Evolutionary conservation across 2,888 invertebrate species (phyloP).

Genomic region (Carabus problematicus): DNA sequence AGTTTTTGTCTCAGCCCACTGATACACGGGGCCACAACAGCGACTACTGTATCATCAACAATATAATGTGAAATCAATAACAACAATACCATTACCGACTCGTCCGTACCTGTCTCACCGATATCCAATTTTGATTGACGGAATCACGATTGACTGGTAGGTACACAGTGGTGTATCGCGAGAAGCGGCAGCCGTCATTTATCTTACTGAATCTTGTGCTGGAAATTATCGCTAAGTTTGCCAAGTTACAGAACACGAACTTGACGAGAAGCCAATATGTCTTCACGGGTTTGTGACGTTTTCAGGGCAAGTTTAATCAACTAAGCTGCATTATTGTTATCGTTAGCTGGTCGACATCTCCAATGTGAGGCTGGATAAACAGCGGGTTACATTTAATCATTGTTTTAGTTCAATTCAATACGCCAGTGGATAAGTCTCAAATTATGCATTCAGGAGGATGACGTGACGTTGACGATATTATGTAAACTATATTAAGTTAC

Average conservation of each 20-base stretch:
- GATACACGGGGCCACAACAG: not conserved
- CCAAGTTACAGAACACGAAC: not conserved
- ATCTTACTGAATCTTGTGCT: not conserved
- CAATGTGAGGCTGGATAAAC: no score
- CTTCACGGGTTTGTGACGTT: no score
- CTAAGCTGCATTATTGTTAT: no score
- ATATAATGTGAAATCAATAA: slow-evolving; percentile 7
- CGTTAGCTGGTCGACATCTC: no score
- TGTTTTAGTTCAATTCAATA: no score
- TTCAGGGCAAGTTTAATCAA: no score
- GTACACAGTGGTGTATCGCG: not conserved
- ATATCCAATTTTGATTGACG: not conserved
- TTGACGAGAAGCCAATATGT: not conserved
- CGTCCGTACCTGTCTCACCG: not conserved
- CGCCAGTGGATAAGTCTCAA: no score
- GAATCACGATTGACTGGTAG: not conserved
- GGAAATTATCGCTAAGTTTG: not conserved
- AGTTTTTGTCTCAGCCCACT: not conserved
- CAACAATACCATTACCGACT: not conserved
- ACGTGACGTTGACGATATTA: no score
- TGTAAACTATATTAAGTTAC: not conserved
- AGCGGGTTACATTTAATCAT: no score
- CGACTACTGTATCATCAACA: not conserved
- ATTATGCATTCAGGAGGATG: no score
- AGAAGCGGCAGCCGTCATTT: not conserved